Conservation (phyloP, 2,113 vertebrate species). For the Phylloscopus whistleri region DNA sequence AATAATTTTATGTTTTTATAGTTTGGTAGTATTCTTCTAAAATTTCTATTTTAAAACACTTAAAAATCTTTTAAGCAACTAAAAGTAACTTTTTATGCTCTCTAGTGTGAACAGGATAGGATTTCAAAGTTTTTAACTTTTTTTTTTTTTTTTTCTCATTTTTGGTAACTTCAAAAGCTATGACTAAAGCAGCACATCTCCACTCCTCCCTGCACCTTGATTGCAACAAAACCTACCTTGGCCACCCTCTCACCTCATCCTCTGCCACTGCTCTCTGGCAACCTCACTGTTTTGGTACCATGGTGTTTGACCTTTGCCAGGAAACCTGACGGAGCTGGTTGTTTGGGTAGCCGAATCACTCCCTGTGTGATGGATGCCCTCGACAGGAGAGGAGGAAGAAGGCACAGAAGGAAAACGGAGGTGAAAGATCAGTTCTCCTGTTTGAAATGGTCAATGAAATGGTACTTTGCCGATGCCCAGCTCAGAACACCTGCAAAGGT, state of each 20-base stretch:
- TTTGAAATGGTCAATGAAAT: constrained; percentile 19
- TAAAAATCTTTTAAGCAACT: constrained; percentile 69
- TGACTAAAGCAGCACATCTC: constrained; percentile 68
- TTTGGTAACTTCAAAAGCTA: constrained; percentile 74
- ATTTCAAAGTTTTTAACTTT: constrained; percentile 43
- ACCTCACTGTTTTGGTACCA: neutral
- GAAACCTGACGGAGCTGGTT: neutral
- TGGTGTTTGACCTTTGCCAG: neutral
- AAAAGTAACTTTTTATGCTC: constrained; percentile 69
- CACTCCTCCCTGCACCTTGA: neutral
- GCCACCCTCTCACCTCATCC: constrained; percentile 33
- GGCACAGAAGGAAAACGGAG: constrained; percentile 12
- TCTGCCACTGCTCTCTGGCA: constrained; percentile 15
- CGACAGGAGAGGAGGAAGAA: constrained; percentile 37
- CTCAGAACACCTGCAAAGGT: neutral
- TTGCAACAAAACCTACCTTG: constrained; percentile 27
- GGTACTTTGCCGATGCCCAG: neutral
- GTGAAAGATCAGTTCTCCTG: neutral
- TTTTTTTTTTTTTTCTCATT: neutral
- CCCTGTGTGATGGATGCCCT: neutral
- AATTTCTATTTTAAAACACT: constrained; percentile 72
- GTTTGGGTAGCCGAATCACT: neutral
- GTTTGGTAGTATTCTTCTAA: constrained; percentile 73
- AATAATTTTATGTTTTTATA: constrained; percentile 68
- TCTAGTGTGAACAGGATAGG: constrained; percentile 62